Conservation (phyloP, 2,888 invertebrate species). For the Ormyrus labotus region DNA sequence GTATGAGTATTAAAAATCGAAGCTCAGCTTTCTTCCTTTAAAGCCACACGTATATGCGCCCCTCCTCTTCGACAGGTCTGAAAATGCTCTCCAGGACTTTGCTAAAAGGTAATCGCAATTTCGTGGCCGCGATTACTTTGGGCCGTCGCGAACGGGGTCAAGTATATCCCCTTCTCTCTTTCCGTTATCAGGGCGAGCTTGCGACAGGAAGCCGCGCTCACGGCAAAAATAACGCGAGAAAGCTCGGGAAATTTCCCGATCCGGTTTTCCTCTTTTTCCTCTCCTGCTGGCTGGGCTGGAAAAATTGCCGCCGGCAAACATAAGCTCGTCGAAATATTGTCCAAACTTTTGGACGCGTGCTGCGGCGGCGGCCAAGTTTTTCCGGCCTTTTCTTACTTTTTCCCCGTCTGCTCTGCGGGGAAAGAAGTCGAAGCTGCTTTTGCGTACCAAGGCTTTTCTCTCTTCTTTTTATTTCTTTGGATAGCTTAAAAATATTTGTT, state of each 20-base stretch:
- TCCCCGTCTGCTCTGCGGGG: background rate
- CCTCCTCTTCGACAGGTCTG: background rate
- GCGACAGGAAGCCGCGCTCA: slow-evolving; percentile 4
- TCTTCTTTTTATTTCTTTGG: no score
- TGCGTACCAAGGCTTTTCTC: no score
- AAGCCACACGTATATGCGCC: no score
- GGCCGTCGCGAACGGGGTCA: slow-evolving; percentile 1
- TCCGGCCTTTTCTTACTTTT: slow-evolving; percentile 6
- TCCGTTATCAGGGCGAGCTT: slow-evolving; percentile 18
- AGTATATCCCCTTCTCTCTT: background rate
- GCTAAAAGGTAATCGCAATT: slow-evolving; percentile 22
- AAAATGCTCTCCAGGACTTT: background rate
- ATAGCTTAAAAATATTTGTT: background rate
- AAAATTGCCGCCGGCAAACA: slow-evolving; percentile 14
- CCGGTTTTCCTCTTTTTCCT: slow-evolving; percentile 11
- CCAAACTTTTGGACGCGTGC: background rate
- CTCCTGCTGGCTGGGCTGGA: background rate
- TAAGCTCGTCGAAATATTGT: slow-evolving; percentile 19
- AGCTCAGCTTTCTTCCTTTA: background rate
- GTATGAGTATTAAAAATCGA: no score
- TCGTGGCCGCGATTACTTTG: slow-evolving; percentile 19
- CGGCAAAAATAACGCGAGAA: slow-evolving; percentile 15
- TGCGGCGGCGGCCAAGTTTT: background rate
- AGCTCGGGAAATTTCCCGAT: slow-evolving; percentile 31
- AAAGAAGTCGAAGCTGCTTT: background rate